Base-by-base conservation (phyloP, 1,140 invertebrate species). In the Drosophila tropicalis region DNA sequence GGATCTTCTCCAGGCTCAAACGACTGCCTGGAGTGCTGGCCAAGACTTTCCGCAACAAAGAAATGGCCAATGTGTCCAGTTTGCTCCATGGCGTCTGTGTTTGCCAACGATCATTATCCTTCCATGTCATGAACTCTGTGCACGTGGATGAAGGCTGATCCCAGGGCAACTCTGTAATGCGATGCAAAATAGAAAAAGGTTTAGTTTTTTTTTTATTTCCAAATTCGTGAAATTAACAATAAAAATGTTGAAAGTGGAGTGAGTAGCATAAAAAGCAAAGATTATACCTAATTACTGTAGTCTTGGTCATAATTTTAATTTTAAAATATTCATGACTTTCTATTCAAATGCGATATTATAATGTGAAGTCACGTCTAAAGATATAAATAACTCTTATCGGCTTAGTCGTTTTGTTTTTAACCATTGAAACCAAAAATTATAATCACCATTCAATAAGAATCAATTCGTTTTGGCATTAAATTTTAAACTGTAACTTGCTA, bases 131-230 rank as follows among this genome's bases (percentile, higher is more conserved):
- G 92, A 95, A 99, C 86, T 98, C 96, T 19, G 91, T 71, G 91
- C 96, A 97, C 9, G 94, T 93, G 55, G 92, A 91, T 34, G 93
- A 93, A 1, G 98, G 96, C 87, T 97, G 95, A 93, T 98, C 96
- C 98, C 98, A 99, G 19, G 98, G 98, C 67, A 99, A 92, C 93
- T 99, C 98, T 98, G 93, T 15, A 25, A 72, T 17, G 1, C 5
- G 13, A 41, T 13, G n/a, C 25, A 9, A 55, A 15, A 57, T 54
- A 62, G 32, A 25, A 7, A 51, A 22, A 58, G 12, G 2, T 10
- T 12, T 51, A 22, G 3, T 17, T 17, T 9, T 9, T 47, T 15
- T 47, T 47, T 17, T 5, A 19, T 25, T 25, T 25, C 22, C 22
- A 6, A 17, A 19, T 10, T 47, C 17, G 2, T 19, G 7, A 47